Conservation (phyloP, 2,888 invertebrate genomes). For the Drosophila eohydei region DNA sequence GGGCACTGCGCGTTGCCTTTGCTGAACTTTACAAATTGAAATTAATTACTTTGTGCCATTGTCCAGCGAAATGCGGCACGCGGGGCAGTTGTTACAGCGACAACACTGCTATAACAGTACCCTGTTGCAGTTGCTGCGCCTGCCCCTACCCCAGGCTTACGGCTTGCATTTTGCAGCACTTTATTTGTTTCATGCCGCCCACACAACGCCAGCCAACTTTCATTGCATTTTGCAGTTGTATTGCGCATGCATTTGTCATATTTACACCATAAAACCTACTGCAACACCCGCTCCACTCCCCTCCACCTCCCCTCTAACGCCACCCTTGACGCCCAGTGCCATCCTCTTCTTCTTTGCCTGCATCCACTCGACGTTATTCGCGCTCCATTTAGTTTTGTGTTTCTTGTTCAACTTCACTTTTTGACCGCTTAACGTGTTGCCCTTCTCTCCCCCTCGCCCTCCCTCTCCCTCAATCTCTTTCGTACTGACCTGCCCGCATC, state of each 20-base stretch:
- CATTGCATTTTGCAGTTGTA: slow-evolving; percentile 27
- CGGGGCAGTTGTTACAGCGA: slow-evolving; percentile 17
- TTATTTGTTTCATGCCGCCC: slow-evolving; percentile 19
- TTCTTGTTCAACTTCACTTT: slow-evolving; percentile 57
- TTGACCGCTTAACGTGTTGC: slow-evolving; percentile 20
- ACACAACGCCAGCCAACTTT: background rate
- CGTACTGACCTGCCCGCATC: background rate
- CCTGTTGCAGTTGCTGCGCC: background rate
- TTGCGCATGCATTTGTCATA: slow-evolving; percentile 55
- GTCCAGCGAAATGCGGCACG: slow-evolving; percentile 40
- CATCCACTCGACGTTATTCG: slow-evolving; percentile 12
- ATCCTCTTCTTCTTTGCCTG: background rate
- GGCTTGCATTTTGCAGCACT: slow-evolving; percentile 10
- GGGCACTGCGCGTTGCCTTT: slow-evolving; percentile 50
- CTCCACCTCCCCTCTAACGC: too few species aligned
- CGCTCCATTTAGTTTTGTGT: slow-evolving; percentile 58
- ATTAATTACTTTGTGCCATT: slow-evolving; percentile 77
- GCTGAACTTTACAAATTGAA: slow-evolving; percentile 79
- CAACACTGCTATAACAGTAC: slow-evolving; percentile 9
- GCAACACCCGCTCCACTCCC: background rate
- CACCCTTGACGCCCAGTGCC: fast-evolving
- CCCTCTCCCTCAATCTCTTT: too few species aligned
- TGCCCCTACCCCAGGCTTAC: too few species aligned
- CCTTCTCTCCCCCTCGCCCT: background rate
- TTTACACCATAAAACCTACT: slow-evolving; percentile 26